Evolutionary conservation across 2,797 vertebrate species (phyloP).

Genomic region (Oryzias dopingdopingensis): DNA sequence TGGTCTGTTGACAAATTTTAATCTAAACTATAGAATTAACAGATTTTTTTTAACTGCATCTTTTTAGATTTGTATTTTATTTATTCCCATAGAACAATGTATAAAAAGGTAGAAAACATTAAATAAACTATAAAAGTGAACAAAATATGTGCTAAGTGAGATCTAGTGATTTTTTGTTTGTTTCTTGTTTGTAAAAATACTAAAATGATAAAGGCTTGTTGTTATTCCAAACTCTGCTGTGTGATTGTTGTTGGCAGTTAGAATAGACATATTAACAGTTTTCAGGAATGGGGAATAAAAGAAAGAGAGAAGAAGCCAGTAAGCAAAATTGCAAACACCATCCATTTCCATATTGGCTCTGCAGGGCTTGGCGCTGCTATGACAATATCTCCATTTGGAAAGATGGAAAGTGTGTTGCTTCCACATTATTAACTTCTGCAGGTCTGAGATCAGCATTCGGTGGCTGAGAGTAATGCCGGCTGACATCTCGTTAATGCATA

Average conservation of each 20-base stretch:
- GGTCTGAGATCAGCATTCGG: constrained; percentile 50
- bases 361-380: constrained; percentile 54
- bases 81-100: too few relatives aligned
- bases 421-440: constrained; percentile 69
- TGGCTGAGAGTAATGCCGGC: constrained; percentile 57
- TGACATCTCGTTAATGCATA: constrained; percentile 54
- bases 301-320: neutral
- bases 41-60: too few relatives aligned
- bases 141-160: too few relatives aligned
- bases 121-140: too few relatives aligned
- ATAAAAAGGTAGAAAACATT: too few relatives aligned
- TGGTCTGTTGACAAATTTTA: too few relatives aligned
- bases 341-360: constrained; percentile 3
- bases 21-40: too few relatives aligned
- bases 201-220: neutral
- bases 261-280: neutral
- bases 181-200: too few relatives aligned
- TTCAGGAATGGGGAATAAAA: neutral
- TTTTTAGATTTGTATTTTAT: too few relatives aligned
- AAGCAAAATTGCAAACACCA: neutral
- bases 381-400: constrained; percentile 75
- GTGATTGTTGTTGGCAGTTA: neutral
- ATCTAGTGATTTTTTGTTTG: too few relatives aligned
- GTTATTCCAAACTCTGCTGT: neutral
- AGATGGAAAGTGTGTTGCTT: constrained; percentile 71